These are phyloP conservation scores for Drosophila nr. fundita DNA, from an alignment of 2,888 invertebrate genomes.

Conservation along the genomic window DNA sequence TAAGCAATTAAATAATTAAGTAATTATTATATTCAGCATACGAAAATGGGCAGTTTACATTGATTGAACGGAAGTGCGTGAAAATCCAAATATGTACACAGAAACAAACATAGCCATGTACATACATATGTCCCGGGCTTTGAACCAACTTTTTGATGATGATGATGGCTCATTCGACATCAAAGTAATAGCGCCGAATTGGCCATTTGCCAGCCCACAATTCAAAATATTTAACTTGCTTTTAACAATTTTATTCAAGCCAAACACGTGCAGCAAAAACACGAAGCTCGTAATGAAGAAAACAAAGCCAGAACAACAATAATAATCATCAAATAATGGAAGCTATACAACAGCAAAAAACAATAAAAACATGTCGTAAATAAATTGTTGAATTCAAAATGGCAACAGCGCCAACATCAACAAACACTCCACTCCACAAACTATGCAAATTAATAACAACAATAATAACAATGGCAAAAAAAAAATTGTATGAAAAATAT, in stretches of 20 bases:
- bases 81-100: not conserved
- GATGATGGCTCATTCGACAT: conserved; percentile 26
- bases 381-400: conserved; percentile 58
- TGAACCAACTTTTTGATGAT: conserved; percentile 15
- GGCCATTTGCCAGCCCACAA: conserved; percentile 44
- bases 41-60: not conserved
- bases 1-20: conserved; percentile 21
- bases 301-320: conserved; percentile 49
- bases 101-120: not conserved
- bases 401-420: conserved; percentile 28
- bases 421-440: conserved; percentile 30
- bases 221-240: conserved; percentile 37
- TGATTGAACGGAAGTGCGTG: conserved; percentile 6
- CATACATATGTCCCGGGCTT: not conserved
- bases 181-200: conserved; percentile 42
- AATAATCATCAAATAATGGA: conserved; percentile 62
- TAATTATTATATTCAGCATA: conserved; percentile 18
- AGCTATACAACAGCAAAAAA: conserved; percentile 28
- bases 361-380: conserved; percentile 47
- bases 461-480: conserved; percentile 46
- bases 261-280: conserved; percentile 67
- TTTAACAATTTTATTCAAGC: conserved; percentile 48
- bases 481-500: conserved; percentile 38
- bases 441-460: conserved; percentile 47
- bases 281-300: conserved; percentile 39